A percentile compares a stretch with the other conserved stretches of the same genome.
Conservation (phyloP, 2,888 invertebrate genomes). For the Altica lythri region DNA sequence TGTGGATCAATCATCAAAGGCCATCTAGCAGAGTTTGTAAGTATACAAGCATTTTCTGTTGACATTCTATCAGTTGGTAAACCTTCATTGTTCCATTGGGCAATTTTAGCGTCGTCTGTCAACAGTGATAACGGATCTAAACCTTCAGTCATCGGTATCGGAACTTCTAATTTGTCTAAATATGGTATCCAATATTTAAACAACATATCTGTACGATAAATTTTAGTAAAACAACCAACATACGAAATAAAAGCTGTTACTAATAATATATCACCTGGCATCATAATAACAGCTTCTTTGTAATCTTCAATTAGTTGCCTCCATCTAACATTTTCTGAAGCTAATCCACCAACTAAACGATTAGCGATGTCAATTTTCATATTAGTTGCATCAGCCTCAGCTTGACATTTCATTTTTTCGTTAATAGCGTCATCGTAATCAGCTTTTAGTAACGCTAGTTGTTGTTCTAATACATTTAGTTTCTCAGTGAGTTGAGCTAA, state of each 20-base stretch:
- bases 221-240: slow-evolving; percentile 89
- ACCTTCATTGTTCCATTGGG: slow-evolving; percentile 93
- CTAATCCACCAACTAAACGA: slow-evolving; percentile 87
- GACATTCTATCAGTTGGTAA: slow-evolving; percentile 93
- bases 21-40: slow-evolving; percentile 89
- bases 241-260: slow-evolving; percentile 94
- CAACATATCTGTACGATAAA: slow-evolving; percentile 79
- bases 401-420: slow-evolving; percentile 88
- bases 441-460: slow-evolving; percentile 74
- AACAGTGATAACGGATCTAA: slow-evolving; percentile 84
- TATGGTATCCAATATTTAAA: slow-evolving; percentile 81
- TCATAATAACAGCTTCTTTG: slow-evolving; percentile 71
- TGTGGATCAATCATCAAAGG: slow-evolving; percentile 96
- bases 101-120: slow-evolving; percentile 90
- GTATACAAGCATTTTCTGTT: slow-evolving; percentile 90
- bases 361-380: slow-evolving; percentile 90
- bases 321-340: slow-evolving; percentile 90
- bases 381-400: slow-evolving; percentile 89
- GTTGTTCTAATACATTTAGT: slow-evolving; percentile 76
- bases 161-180: slow-evolving; percentile 68
- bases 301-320: slow-evolving; percentile 65
- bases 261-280: slow-evolving; percentile 88
- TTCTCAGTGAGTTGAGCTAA: slow-evolving; percentile 76
- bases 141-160: slow-evolving; percentile 78
- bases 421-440: slow-evolving; percentile 86